A percentile compares a stretch with the other conserved stretches of the same genome.
phyloP scores from a whole-genome alignment of 2,888 invertebrate genomes.

The Odiellus spinosus region DNA sequence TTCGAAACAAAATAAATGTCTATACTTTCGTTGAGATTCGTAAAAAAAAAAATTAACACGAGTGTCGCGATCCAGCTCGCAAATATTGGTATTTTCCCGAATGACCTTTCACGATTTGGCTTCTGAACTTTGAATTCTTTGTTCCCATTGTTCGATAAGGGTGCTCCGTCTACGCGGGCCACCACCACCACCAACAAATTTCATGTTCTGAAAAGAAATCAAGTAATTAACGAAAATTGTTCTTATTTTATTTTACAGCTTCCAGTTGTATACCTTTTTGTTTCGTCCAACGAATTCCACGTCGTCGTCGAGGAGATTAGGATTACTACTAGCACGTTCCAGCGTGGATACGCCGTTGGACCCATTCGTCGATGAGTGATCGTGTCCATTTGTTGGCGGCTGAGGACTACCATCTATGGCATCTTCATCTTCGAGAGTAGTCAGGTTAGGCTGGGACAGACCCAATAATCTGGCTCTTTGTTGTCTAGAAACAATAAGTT shows the following conservation, averaged over 20 bases:
- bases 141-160: slow-evolving; percentile 17
- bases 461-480: slow-evolving; percentile 42
- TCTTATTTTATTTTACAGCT: too few species aligned
- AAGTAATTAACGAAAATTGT: too few species aligned
- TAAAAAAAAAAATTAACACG: too few species aligned
- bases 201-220: background rate
- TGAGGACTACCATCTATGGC: slow-evolving; percentile 22
- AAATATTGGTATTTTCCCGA: too few species aligned
- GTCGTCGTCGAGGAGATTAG: slow-evolving; percentile 25
- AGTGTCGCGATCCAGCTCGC: too few species aligned
- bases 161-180: slow-evolving; percentile 10
- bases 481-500: too few species aligned
- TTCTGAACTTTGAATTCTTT: slow-evolving; percentile 16
- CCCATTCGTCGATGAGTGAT: slow-evolving; percentile 1
- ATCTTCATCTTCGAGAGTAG: slow-evolving; percentile 36
- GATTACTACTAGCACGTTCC: slow-evolving; percentile 25
- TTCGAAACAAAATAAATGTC: too few species aligned
- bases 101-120: background rate
- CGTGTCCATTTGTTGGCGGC: slow-evolving; percentile 1
- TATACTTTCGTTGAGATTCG: too few species aligned
- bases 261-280: background rate
- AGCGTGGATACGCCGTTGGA: slow-evolving; percentile 24
- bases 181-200: too few species aligned
- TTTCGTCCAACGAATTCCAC: slow-evolving; percentile 4
- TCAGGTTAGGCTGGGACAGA: slow-evolving; percentile 46